A percentile compares a stretch with the other conserved stretches of the same genome.
Evolutionary conservation across 30 jellyfish, hydroid and myxozoan species (phyloP).

Genomic region (Hydractinia symbiolongicarpus): DNA sequence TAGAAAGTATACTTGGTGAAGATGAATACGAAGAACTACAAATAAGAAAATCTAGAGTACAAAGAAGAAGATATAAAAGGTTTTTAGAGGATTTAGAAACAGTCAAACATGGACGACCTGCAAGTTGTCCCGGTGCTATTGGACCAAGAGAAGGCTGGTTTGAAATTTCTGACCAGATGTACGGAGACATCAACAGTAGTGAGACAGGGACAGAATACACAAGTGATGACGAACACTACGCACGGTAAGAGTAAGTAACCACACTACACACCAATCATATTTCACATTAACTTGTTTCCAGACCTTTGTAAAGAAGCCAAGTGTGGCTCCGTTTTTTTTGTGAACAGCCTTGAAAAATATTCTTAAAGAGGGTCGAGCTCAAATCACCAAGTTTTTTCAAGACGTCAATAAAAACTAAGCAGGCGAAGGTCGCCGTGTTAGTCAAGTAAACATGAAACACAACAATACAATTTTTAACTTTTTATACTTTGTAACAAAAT

Average conservation of each 20-base stretch:
- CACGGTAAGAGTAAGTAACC: not conserved
- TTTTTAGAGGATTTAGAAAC: conserved; percentile 22
- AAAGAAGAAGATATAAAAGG: conserved; percentile 10
- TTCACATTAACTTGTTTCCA: too few species aligned
- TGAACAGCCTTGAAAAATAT: too few species aligned
- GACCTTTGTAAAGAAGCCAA: too few species aligned
- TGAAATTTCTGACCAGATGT: conserved; percentile 12
- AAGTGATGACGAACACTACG: not conserved
- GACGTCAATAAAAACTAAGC: too few species aligned
- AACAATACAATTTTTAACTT: too few species aligned
- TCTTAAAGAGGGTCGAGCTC: too few species aligned
- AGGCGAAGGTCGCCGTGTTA: too few species aligned
- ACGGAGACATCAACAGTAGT: conserved; percentile 19
- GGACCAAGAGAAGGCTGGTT: conserved; percentile 24
- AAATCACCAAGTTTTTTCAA: too few species aligned
- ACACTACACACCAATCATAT: not conserved
- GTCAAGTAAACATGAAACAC: too few species aligned
- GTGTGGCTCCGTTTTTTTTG: too few species aligned
- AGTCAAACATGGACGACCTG: conserved; percentile 1
- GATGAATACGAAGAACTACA: not conserved
- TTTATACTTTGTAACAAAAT: too few species aligned
- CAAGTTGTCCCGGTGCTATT: conserved; percentile 36
- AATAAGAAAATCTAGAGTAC: conserved; percentile 2
- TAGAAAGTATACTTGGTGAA: not conserved
- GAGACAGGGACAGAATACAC: conserved; percentile 21